phyloP scores from a whole-genome alignment of 1,140 invertebrate genomes.

The Bombyx mandarina region DNA sequence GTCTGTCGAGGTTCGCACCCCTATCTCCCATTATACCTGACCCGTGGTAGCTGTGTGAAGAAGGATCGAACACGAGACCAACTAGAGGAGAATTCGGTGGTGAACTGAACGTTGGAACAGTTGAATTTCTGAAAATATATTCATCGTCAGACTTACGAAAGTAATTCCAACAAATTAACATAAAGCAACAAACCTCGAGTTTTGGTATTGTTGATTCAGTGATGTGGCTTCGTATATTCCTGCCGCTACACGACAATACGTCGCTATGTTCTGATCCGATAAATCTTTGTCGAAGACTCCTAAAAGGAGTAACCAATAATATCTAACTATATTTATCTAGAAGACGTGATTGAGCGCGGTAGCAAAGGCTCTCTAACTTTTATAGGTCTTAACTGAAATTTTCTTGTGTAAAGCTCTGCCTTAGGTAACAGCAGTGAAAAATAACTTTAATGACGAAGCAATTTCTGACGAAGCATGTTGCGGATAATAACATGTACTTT shows the following conservation, averaged over 20 bases:
- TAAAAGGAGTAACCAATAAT: conserved; percentile 10
- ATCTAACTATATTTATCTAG: no score
- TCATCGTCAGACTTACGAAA: no score
- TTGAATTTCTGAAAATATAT: conserved; percentile 43
- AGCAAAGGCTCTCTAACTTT: no score
- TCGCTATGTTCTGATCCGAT: conserved; percentile 39
- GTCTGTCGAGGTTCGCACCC: conserved; percentile 33
- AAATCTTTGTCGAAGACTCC: conserved; percentile 42
- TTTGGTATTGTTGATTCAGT: conserved; percentile 43
- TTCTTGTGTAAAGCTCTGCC: no score
- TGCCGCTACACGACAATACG: conserved; percentile 41
- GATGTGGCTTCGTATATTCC: conserved; percentile 43
- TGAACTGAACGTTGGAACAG: conserved; percentile 53
- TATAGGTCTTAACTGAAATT: no score
- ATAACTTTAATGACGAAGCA: no score
- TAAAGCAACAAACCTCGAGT: conserved; percentile 30
- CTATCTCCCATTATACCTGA: conserved; percentile 40
- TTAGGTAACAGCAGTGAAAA: no score
- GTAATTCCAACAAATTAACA: neutral
- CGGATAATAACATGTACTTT: no score
- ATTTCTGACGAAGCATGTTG: no score
- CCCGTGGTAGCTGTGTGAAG: conserved; percentile 42
- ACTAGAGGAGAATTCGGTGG: conserved; percentile 58
- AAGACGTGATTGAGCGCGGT: no score
- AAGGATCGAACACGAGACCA: conserved; percentile 51